Percentiles rank a stretch among this genome's conserved stretches.
Conservation (phyloP, 2,113 vertebrate species). For the Ibidorhyncha struthersii region DNA sequence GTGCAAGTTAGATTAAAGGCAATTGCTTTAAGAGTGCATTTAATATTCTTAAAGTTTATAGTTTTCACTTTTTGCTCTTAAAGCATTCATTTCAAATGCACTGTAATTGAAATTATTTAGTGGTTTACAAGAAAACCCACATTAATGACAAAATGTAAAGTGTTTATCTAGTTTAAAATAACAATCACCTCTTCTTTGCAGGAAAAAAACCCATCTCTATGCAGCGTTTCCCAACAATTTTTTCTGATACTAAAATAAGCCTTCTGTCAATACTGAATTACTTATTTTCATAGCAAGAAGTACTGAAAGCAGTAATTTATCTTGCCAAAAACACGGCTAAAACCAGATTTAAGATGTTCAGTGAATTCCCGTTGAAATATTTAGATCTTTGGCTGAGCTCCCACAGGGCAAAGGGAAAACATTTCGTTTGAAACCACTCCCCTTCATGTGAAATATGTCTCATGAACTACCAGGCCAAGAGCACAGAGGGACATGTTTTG, state of each 20-base stretch:
- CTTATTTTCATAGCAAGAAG: neutral
- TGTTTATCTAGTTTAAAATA: neutral
- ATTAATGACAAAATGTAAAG: neutral
- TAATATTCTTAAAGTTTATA: neutral
- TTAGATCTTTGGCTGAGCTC: neutral
- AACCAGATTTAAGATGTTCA: neutral
- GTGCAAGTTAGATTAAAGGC: neutral
- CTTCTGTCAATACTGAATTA: neutral
- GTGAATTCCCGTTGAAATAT: neutral
- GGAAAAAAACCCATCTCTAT: neutral
- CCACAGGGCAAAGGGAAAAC: neutral
- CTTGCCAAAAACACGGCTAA: neutral
- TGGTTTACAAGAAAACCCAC: neutral
- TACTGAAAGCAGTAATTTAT: neutral
- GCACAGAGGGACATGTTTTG: neutral
- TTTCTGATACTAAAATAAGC: neutral
- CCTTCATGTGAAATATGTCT: neutral
- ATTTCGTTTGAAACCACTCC: neutral
- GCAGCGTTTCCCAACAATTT: neutral
- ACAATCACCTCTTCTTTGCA: neutral
- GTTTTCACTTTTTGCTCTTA: neutral
- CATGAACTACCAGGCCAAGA: neutral
- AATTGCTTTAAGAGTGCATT: neutral
- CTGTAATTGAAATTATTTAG: neutral
- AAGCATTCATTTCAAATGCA: neutral